These are phyloP conservation scores for Cirrhinus mrigala DNA, from an alignment of 2,797 vertebrate species.

Conservation along the genomic window DNA sequence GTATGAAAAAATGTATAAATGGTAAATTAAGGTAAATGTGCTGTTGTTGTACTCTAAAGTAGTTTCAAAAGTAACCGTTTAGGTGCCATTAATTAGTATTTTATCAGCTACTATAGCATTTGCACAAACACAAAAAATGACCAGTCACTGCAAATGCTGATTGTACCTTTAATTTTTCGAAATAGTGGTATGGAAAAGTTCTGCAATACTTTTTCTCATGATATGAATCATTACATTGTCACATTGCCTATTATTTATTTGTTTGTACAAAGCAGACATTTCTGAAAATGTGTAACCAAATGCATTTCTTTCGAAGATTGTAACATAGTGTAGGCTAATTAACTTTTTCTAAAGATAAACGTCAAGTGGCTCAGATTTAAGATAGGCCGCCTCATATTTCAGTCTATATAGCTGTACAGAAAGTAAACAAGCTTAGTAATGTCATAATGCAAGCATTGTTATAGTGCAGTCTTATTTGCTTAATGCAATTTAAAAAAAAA, in stretches of 20 bases:
- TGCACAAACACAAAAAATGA: not conserved
- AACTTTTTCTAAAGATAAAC: not conserved
- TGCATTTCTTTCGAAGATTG: not conserved
- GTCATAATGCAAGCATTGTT: not conserved
- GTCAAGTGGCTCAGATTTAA: slow-evolving; percentile 18
- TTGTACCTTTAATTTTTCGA: slow-evolving; percentile 5
- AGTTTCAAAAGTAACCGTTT: not conserved
- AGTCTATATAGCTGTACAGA: not conserved
- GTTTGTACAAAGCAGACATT: slow-evolving; percentile 17
- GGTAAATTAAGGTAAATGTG: not conserved
- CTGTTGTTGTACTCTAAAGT: not conserved
- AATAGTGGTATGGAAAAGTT: slow-evolving; percentile 11
- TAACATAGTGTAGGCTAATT: not conserved
- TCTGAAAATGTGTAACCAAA: slow-evolving; percentile 24
- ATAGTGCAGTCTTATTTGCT: slow-evolving; percentile 2
- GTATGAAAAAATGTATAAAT: not conserved
- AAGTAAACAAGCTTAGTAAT: not conserved
- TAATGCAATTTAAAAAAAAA: not conserved
- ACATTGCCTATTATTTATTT: slow-evolving; percentile 12
- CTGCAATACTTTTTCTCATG: not conserved
- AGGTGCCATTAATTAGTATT: not conserved
- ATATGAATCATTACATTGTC: not conserved
- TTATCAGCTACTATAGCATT: not conserved
- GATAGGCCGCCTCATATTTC: not conserved
- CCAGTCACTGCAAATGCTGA: not conserved